Conservation (phyloP, 2,888 invertebrate species). For the Falcaria lacertinaria region DNA sequence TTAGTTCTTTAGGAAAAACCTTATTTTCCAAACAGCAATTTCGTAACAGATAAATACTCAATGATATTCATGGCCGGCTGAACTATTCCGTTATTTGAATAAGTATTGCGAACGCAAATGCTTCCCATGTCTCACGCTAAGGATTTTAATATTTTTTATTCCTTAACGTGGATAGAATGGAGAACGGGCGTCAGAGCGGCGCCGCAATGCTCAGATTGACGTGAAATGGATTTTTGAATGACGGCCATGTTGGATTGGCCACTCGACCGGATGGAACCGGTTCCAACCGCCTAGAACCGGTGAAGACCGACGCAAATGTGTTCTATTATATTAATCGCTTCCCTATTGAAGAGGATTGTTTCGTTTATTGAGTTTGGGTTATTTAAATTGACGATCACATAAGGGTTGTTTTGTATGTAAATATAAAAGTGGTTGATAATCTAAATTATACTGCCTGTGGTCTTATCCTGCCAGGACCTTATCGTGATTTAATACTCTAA, state of each 20-base stretch:
- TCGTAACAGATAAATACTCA: too few relatives aligned
- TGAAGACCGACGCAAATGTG: constrained; percentile 33
- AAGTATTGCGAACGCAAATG: constrained; percentile 5
- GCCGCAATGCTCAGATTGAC: constrained; percentile 64
- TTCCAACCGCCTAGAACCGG: constrained; percentile 33
- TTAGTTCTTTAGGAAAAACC: too few relatives aligned
- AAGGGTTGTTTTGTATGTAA: too few relatives aligned
- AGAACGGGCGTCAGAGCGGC: constrained; percentile 10
- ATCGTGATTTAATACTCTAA: too few relatives aligned
- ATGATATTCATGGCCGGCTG: constrained; percentile 11
- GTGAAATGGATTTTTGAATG: constrained; percentile 71
- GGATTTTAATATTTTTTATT: constrained; percentile 11
- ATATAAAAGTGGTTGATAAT: too few relatives aligned
- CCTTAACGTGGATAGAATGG: constrained; percentile 5
- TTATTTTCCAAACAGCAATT: too few relatives aligned
- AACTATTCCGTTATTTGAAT: constrained; percentile 3
- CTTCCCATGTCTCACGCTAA: constrained; percentile 7
- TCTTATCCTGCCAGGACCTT: too few relatives aligned
- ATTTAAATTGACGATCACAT: constrained; percentile 5
- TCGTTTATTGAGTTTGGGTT: constrained; percentile 16
- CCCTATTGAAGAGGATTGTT: constrained; percentile 21
- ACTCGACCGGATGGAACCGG: constrained; percentile 37
- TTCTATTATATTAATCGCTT: constrained; percentile 35
- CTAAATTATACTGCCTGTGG: too few relatives aligned
- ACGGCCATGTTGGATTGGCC: constrained; percentile 46